A percentile compares a stretch with the other conserved stretches of the same genome.
These are phyloP conservation scores for Ischnura elegans DNA, from an alignment of 2,888 invertebrate genomes.

Conservation along the genomic window DNA sequence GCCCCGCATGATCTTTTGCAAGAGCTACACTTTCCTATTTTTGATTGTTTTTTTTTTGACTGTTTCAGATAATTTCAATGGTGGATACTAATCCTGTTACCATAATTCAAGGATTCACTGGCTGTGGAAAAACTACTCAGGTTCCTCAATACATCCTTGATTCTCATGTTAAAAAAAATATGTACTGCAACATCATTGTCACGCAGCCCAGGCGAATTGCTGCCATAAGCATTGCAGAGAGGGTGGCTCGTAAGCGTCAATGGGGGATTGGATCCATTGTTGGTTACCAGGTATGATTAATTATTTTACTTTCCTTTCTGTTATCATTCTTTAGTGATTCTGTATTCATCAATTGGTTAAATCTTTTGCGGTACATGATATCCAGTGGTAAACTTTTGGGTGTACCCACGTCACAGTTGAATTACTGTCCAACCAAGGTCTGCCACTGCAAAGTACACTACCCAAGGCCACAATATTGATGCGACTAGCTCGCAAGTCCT, in stretches of 20 bases:
- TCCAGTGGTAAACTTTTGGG: too few species aligned
- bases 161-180: conserved; percentile 82
- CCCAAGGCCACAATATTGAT: too few species aligned
- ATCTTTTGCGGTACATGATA: too few species aligned
- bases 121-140: conserved; percentile 96
- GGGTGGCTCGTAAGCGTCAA: conserved; percentile 90
- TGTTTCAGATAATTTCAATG: conserved; percentile 83
- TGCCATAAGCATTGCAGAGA: conserved; percentile 91
- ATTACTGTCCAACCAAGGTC: too few species aligned
- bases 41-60: too few species aligned
- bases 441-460: too few species aligned
- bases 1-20: too few species aligned
- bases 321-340: not conserved
- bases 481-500: too few species aligned
- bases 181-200: conserved; percentile 91
- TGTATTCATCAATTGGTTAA: too few species aligned
- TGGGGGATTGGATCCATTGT: conserved; percentile 92
- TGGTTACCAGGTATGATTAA: conserved; percentile 88
- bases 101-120: conserved; percentile 95
- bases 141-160: conserved; percentile 97
- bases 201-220: conserved; percentile 97
- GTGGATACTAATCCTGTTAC: conserved; percentile 87
- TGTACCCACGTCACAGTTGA: too few species aligned
- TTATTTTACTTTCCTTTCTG: not conserved
- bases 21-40: too few species aligned